Evolutionary conservation across 2,888 invertebrate species (phyloP).

Genomic region (Drosophila infuscata): DNA sequence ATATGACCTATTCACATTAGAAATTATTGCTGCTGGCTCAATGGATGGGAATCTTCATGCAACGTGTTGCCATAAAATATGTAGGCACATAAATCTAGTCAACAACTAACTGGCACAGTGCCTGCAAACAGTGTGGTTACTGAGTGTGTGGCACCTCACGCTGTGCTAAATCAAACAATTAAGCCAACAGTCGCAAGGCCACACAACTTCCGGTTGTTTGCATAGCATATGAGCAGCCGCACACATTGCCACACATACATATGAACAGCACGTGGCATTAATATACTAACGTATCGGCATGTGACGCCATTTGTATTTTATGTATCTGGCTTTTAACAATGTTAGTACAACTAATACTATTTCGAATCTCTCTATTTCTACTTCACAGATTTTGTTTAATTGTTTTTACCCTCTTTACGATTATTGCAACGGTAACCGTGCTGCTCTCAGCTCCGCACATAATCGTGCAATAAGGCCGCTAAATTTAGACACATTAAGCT

Average conservation of each 20-base stretch:
- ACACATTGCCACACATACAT: slow-evolving; percentile 5
- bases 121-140: slow-evolving; percentile 37
- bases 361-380: slow-evolving; percentile 39
- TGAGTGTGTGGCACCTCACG: slow-evolving; percentile 18
- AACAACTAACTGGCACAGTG: slow-evolving; percentile 23
- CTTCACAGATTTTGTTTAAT: slow-evolving; percentile 94
- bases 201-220: slow-evolving; percentile 70
- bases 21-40: slow-evolving; percentile 2
- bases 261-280: slow-evolving; percentile 50
- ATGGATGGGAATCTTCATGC: not conserved
- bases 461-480: slow-evolving; percentile 92
- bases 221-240: slow-evolving; percentile 14
- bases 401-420: slow-evolving; percentile 97
- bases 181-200: slow-evolving; percentile 46
- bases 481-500: slow-evolving; percentile 65
- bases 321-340: slow-evolving; percentile 3
- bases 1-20: not conserved
- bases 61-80: slow-evolving; percentile 1
- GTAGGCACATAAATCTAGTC: slow-evolving; percentile 18
- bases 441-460: slow-evolving; percentile 97
- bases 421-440: slow-evolving; percentile 96
- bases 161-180: slow-evolving; percentile 71
- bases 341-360: slow-evolving; percentile 7
- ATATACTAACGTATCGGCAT: slow-evolving; percentile 47
- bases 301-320: slow-evolving; percentile 48